phyloP scores from a whole-genome alignment of 2,797 vertebrate species.

The Coranthus polyacanthus region DNA sequence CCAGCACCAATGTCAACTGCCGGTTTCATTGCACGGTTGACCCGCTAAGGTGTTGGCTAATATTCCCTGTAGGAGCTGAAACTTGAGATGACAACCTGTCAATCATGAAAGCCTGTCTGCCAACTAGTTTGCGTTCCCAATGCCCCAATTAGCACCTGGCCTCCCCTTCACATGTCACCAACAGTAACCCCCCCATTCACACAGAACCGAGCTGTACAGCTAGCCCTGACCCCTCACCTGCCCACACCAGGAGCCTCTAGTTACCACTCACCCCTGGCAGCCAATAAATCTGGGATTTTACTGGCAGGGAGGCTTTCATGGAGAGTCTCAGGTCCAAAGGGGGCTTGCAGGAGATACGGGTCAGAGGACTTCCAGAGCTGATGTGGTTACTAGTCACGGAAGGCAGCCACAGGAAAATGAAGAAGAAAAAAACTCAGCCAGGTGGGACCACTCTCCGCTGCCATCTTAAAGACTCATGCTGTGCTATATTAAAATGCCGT shows the following conservation, averaged over 20 bases:
- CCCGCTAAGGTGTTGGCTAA: conserved; percentile 64
- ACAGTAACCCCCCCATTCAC: conserved; percentile 15
- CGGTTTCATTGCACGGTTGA: conserved; percentile 62
- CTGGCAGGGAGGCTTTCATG: conserved; percentile 32
- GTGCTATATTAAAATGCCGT: conserved; percentile 18
- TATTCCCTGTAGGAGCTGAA: conserved; percentile 75
- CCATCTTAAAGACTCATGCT: conserved; percentile 14
- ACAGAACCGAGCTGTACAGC: conserved; percentile 3
- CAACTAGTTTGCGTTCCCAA: conserved; percentile 59
- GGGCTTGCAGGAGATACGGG: conserved; percentile 57
- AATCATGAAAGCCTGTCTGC: conserved; percentile 36
- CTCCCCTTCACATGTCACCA: conserved; percentile 74
- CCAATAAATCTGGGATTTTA: conserved; percentile 71
- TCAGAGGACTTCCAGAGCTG: conserved; percentile 46
- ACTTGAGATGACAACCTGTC: conserved; percentile 74
- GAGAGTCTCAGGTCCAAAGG: conserved; percentile 32
- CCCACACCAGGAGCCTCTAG: conserved; percentile 44
- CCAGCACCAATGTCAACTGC: conserved; percentile 48
- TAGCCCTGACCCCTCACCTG: conserved; percentile 64
- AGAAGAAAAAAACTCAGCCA: conserved; percentile 21
- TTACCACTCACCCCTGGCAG: conserved; percentile 54
- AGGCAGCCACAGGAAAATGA: conserved; percentile 29
- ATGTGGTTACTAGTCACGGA: conserved; percentile 62
- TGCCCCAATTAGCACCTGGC: conserved; percentile 80
- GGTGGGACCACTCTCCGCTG: conserved; percentile 23